Base-by-base conservation (phyloP, 2,797 vertebrate genomes). In the Ceryle rudis region DNA sequence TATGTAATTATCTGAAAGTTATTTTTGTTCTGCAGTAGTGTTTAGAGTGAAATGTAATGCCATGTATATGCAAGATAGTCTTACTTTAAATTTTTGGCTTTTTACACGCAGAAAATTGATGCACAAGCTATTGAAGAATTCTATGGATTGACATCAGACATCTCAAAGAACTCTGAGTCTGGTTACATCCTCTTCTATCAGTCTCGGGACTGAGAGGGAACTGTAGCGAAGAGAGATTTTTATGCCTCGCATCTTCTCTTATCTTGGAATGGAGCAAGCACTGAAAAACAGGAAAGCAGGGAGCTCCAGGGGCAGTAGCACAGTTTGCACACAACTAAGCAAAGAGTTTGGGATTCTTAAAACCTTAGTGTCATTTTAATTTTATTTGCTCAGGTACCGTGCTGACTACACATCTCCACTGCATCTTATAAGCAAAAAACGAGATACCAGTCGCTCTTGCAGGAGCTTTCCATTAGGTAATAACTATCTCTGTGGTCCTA, bases 81-180 rank as follows among this genome's bases (percentile, higher is more conserved):
- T 81, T 89, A 77, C 71, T 42, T 92, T 6, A 42, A 17, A 64
- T 41, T 14, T 86, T 46, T 37, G 8, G 46, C 3, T 51, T 83
- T 94, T 79, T 94, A 17, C 79, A 4, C 81, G 13, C 97, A 98
- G 98, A 98, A 98, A 97, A 98, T 98, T 90, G 98, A 98, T 97
- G 98, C 98, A 97, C 98, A 98, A 98, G 98, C 98, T 96, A 98
- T 98, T 97, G 98, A 98, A 98, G 98, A 98, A 97, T 98, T 98
- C 98, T 98, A 98, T 89, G 98, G 98, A 97, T 98, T 98, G 97
- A 98, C 98, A 28, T 98, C 98, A 47, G 98, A 98, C 95, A 98
- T 98, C 97, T 98, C 98, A 64, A 98, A 98, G 97, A 98, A 98
- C 98, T 98, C 98, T 54, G 98, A 98, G 89, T 98, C 98, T 95